Conservation (phyloP, 1,140 invertebrate species). For the Drosophila erecta region DNA sequence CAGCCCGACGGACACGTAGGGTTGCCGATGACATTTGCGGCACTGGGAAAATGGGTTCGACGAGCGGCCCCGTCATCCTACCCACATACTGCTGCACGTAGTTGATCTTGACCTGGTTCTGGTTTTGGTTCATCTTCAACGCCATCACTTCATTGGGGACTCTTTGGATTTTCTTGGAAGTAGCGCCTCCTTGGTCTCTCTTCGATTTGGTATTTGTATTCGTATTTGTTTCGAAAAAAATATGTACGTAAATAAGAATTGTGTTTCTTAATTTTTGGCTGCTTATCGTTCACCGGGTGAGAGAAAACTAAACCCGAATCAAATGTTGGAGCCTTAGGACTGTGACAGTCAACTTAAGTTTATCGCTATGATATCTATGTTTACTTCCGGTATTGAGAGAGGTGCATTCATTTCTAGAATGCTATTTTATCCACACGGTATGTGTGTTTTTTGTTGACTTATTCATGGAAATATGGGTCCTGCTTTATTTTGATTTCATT, state of each 20-base stretch:
- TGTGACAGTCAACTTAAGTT: neutral
- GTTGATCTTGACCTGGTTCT: neutral
- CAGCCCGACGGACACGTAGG: constrained; percentile 16
- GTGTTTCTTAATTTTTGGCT: neutral
- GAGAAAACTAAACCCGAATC: constrained; percentile 1
- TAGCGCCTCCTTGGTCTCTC: too few species aligned
- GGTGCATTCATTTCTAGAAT: too few species aligned
- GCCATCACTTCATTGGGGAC: neutral
- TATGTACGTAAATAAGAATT: neutral
- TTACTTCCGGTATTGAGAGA: neutral
- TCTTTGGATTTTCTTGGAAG: neutral
- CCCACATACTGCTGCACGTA: neutral
- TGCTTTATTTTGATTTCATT: constrained; percentile 45
- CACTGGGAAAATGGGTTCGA: constrained; percentile 1
- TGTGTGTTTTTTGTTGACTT: constrained; percentile 6
- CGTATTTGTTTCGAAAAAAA: neutral
- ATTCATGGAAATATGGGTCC: constrained; percentile 16
- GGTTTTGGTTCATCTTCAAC: constrained; percentile 1
- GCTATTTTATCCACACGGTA: neutral
- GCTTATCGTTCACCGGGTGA: neutral
- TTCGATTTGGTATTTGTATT: neutral
- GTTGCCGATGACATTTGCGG: constrained; percentile 9
- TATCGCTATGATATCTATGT: neutral
- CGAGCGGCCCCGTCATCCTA: neutral
- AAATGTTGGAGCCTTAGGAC: neutral